Base-by-base conservation (phyloP, 2,113 vertebrate genomes). In the Bombycilla garrulus region DNA sequence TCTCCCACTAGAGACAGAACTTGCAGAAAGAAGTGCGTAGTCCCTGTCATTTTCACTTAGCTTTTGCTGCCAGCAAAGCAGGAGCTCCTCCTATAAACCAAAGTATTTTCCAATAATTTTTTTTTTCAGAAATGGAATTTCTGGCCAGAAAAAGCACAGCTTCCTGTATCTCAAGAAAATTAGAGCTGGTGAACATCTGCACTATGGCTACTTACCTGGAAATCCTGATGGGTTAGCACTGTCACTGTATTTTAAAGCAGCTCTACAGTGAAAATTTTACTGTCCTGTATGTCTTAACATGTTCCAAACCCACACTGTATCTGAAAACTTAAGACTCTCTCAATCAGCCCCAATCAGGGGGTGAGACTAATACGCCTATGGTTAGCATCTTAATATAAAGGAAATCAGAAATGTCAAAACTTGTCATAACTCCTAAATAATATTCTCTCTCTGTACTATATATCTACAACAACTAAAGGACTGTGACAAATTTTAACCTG, bases 321-420 rank as follows among this genome's bases (percentile, higher is more conserved):
- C 29, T 51, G 40, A 57, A 47, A 81, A 66, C 16, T 13, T 16
- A 53, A 69, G 15, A 65, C 3, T 4, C 48, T 74, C 77, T 89
- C 61, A 84, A 82, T 64, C 48, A 76, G 69, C 53, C 73, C 23
- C n/a, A 28, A 1, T 42, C 18, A 26, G 22, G 29, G 19, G 5
- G 28, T 47, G 53, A 92, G 44, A 84, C 31, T 81, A 86, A 65
- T 3, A 17, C 40, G 40, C 35, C 53, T 65, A 6, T 18, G 10
- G 66, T 82, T 57, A 80, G 22, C 11, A 45, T 35, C 42, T 48
- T 74, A 65, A 74, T 28, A 61, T 19, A 87, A 76, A 72, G 40
- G 42, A 94, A 92, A 58, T 64, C 36, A 87, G 36, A 92, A 89
- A 79, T 62, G 66, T 71, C 89, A 89, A 90, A 91, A 67, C 48